Conservation (phyloP, 2,797 vertebrate genomes). For the Gallirallus australis region DNA sequence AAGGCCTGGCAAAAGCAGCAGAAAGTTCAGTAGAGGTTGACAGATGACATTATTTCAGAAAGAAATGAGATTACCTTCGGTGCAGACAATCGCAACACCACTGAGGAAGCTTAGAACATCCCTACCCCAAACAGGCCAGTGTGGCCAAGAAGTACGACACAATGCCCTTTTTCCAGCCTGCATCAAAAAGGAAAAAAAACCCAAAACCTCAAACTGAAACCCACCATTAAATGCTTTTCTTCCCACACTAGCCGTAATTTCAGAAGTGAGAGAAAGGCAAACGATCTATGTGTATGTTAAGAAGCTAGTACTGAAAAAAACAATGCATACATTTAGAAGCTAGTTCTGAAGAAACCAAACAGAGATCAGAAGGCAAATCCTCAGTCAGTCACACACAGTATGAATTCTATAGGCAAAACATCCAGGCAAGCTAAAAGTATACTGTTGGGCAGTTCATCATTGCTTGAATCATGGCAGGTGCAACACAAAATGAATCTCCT, state of each 20-base stretch:
- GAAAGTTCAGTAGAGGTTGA: not conserved
- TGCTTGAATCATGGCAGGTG: not conserved
- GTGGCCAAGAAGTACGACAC: not conserved
- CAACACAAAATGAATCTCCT: not conserved
- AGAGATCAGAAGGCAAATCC: not conserved
- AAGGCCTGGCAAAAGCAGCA: not conserved
- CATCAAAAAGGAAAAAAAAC: not conserved
- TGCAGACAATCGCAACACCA: not conserved
- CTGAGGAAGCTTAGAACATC: not conserved
- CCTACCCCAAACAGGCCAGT: not conserved
- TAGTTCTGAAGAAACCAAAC: not conserved
- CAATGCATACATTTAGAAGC: not conserved
- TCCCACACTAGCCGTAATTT: not conserved
- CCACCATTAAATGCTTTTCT: not conserved
- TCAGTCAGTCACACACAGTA: fast-evolving
- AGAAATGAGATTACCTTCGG: not conserved
- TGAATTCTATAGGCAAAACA: not conserved
- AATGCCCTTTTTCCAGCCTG: not conserved
- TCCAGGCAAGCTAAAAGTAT: not conserved
- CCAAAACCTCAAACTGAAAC: too few relatives aligned
- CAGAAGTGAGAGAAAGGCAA: not conserved
- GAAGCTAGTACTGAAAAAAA: not conserved
- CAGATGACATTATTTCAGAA: not conserved
- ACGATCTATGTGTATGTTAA: not conserved
- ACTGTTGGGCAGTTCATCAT: not conserved